phyloP scores from a whole-genome alignment of 1,140 invertebrate genomes.

The Drosophila bipectinata region DNA sequence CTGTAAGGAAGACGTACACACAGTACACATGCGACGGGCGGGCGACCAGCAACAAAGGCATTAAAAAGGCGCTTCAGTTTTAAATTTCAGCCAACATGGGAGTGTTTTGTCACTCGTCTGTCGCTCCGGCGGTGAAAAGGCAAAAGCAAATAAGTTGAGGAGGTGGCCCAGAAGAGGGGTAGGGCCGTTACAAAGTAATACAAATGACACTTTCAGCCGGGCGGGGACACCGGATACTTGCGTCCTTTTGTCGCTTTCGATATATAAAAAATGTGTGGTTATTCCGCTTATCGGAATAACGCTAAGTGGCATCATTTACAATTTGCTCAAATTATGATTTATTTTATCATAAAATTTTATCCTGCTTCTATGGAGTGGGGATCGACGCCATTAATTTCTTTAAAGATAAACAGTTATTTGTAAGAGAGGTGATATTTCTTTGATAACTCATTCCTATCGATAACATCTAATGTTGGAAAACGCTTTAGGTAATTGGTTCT shows the following conservation, averaged over 20 bases:
- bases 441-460: not conserved
- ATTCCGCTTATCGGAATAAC: not conserved
- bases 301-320: not conserved
- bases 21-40: conserved; percentile 9
- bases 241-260: not conserved
- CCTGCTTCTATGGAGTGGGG: no score
- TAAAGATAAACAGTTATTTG: no score
- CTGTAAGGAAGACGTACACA: conserved; percentile 42
- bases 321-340: not conserved
- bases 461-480: not conserved
- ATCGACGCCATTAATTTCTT: no score
- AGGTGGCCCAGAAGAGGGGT: not conserved
- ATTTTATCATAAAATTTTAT: not conserved
- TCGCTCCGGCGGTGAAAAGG: conserved; percentile 28
- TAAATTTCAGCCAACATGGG: conserved; percentile 63
- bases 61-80: conserved; percentile 53
- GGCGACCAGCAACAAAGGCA: conserved; percentile 11
- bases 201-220: conserved; percentile 13
- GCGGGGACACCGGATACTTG: not conserved
- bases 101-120: conserved; percentile 31
- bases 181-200: conserved; percentile 33
- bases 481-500: no score
- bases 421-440: not conserved
- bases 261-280: not conserved
- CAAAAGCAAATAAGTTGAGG: conserved; percentile 41